These are phyloP conservation scores for Morus bassanus DNA, from an alignment of 2,797 vertebrate genomes.

Conservation along the genomic window DNA sequence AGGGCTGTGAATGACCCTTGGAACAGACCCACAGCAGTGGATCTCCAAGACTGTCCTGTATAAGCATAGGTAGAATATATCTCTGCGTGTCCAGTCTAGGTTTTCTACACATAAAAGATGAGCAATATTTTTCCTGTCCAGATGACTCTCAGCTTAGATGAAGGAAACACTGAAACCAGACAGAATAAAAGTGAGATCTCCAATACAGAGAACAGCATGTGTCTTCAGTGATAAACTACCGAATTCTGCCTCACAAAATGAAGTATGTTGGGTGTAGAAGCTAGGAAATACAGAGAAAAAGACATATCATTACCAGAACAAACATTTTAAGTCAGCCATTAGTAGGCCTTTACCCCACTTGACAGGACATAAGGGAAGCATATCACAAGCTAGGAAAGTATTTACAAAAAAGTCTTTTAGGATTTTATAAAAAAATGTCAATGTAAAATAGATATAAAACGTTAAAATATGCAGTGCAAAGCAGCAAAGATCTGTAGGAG, in stretches of 20 bases:
- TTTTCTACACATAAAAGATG: not conserved
- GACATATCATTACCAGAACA: not conserved
- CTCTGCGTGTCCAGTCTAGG: fast-evolving
- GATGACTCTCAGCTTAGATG: not conserved
- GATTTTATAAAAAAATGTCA: not conserved
- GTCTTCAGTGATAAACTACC: not conserved
- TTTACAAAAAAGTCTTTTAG: not conserved
- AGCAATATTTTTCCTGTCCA: not conserved
- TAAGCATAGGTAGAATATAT: not conserved
- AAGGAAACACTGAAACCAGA: not conserved
- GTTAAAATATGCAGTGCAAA: not conserved
- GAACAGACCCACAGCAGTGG: not conserved
- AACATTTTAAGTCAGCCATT: not conserved
- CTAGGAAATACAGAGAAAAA: not conserved
- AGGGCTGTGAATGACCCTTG: not conserved
- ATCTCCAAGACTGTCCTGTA: not conserved
- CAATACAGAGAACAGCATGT: fast-evolving
- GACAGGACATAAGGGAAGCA: not conserved
- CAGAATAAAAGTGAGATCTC: not conserved
- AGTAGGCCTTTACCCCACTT: not conserved
- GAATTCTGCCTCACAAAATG: not conserved
- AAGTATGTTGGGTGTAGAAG: fast-evolving
- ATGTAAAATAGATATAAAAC: not conserved
- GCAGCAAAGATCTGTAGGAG: not conserved
- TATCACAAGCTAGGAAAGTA: not conserved